Evolutionary conservation across 2,888 invertebrate genomes (phyloP).

Genomic region (Drosophila phalerata): DNA sequence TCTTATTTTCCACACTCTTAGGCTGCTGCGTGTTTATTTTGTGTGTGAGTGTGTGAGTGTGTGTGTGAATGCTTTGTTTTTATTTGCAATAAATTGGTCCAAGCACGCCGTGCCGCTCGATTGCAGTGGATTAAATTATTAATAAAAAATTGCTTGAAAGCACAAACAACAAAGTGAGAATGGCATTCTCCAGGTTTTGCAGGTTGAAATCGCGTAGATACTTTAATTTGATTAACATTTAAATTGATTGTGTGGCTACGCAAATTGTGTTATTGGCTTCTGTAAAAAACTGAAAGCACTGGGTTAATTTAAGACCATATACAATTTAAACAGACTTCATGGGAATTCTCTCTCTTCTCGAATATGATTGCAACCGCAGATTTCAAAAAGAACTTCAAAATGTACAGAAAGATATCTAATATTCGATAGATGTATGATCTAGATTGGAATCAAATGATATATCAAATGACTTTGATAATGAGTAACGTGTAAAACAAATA

Average conservation of each 20-base stretch:
- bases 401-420: too few relatives aligned
- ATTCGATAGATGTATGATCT: too few relatives aligned
- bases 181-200: slow-evolving; percentile 19
- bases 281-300: not conserved
- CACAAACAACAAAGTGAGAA: slow-evolving; percentile 45
- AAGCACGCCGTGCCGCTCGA: slow-evolving; percentile 68
- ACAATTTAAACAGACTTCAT: not conserved
- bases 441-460: too few relatives aligned
- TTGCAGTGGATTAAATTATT: slow-evolving; percentile 82
- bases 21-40: slow-evolving; percentile 45
- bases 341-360: not conserved
- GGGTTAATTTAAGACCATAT: slow-evolving; percentile 5
- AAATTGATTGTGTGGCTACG: slow-evolving; percentile 55
- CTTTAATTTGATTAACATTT: slow-evolving; percentile 77
- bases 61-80: slow-evolving; percentile 54
- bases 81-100: slow-evolving; percentile 75
- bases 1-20: slow-evolving; percentile 77
- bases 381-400: not conserved
- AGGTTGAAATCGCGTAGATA: slow-evolving; percentile 61
- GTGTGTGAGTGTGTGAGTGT: not conserved
- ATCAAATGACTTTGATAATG: too few relatives aligned
- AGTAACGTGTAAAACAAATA: too few relatives aligned
- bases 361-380: not conserved
- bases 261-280: slow-evolving; percentile 17
- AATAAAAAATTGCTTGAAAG: slow-evolving; percentile 56